A percentile compares a stretch with the other conserved stretches of the same genome.
These are phyloP conservation scores for Platysteira castanea DNA, from an alignment of 2,113 vertebrate species.

Conservation along the genomic window DNA sequence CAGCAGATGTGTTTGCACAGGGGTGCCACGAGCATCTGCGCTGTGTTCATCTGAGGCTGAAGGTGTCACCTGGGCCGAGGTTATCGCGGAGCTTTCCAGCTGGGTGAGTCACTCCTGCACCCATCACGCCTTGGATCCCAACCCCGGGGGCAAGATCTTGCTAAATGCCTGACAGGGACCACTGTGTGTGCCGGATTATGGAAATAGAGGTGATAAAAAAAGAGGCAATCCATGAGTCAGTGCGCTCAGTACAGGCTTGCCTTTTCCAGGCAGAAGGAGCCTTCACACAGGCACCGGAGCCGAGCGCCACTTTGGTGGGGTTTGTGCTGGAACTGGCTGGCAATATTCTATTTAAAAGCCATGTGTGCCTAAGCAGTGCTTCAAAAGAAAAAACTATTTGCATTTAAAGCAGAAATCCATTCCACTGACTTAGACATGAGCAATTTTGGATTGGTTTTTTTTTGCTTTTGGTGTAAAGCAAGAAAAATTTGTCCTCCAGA, in stretches of 20 bases:
- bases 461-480: not conserved
- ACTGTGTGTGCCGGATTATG: not conserved
- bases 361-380: slow-evolving; percentile 7
- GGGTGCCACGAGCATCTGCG: not conserved
- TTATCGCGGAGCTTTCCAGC: not conserved
- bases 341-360: not conserved
- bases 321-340: not conserved
- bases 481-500: not conserved
- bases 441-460: not conserved
- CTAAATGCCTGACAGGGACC: not conserved
- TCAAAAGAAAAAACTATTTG: slow-evolving; percentile 20
- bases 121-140: not conserved
- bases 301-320: not conserved
- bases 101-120: not conserved
- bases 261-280: not conserved
- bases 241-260: not conserved
- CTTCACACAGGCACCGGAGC: not conserved
- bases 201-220: not conserved
- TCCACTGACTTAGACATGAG: not conserved
- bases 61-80: not conserved
- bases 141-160: not conserved
- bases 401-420: slow-evolving; percentile 20
- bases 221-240: not conserved
- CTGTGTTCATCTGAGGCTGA: not conserved
- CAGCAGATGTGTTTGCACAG: not conserved